Conservation (phyloP, 2,888 invertebrate genomes). For the Schrankia costaestrigalis region DNA sequence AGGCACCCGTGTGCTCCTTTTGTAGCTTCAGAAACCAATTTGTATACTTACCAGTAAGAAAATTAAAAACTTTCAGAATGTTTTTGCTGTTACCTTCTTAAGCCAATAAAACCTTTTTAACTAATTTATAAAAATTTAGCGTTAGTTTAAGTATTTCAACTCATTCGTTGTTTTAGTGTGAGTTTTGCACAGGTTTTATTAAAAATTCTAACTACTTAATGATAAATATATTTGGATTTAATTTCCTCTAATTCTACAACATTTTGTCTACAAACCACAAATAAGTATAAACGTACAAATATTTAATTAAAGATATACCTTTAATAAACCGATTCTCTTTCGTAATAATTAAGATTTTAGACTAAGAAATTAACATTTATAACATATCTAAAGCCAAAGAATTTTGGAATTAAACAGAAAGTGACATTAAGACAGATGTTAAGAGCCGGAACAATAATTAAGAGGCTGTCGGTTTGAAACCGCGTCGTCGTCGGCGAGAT, state of each 20-base stretch:
- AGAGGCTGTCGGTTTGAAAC: conserved; percentile 76
- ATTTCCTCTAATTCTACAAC: conserved; percentile 4
- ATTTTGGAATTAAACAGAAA: conserved; percentile 70
- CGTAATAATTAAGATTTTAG: conserved; percentile 35
- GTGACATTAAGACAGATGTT: conserved; percentile 78
- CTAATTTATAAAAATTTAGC: conserved; percentile 24
- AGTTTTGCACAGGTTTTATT: too few species aligned
- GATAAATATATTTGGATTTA: conserved; percentile 7
- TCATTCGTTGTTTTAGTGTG: conserved; percentile 7
- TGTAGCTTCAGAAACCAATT: conserved; percentile 73
- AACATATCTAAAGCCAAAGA: conserved; percentile 52
- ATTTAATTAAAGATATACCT: conserved; percentile 13
- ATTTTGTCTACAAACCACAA: too few species aligned
- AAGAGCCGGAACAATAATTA: conserved; percentile 78
- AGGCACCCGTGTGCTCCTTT: conserved; percentile 64
- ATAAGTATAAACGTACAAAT: conserved; percentile 8
- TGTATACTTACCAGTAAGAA: conserved; percentile 71
- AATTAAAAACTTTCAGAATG: conserved; percentile 68
- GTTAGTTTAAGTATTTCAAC: conserved; percentile 15
- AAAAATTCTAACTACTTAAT: conserved; percentile 10
- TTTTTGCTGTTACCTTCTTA: conserved; percentile 52
- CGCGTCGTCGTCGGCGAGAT: conserved; percentile 72
- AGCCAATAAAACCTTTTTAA: conserved; percentile 47
- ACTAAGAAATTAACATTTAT: conserved; percentile 52
- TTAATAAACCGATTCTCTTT: conserved; percentile 14